Percentiles rank a stretch among this genome's conserved stretches.
Evolutionary conservation across 2,797 vertebrate genomes (phyloP).

Genomic region (Nasua narica): DNA sequence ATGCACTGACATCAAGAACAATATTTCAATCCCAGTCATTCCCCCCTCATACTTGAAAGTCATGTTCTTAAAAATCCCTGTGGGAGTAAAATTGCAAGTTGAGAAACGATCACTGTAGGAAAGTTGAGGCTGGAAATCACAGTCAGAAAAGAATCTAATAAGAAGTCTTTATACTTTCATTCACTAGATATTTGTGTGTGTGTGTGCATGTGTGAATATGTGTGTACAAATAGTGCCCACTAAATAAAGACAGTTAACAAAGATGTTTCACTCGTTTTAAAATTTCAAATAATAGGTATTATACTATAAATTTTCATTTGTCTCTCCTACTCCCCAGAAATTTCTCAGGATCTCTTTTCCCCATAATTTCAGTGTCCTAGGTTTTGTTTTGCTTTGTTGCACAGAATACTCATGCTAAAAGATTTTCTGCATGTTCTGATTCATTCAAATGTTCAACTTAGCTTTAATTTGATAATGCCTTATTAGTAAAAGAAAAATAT

Average conservation of each 20-base stretch:
- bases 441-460: neutral
- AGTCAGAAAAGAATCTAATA: neutral
- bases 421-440: neutral
- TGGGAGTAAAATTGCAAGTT: slow-evolving; percentile 18
- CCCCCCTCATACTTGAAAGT: neutral
- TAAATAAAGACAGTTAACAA: neutral
- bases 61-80: slow-evolving; percentile 1
- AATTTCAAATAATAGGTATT: neutral
- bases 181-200: neutral
- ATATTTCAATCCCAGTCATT: neutral
- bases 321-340: neutral
- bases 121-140: neutral
- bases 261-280: neutral
- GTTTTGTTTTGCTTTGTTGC: neutral
- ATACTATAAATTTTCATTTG: neutral
- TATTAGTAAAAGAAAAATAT: slow-evolving; percentile 12
- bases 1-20: neutral
- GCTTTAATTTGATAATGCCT: slow-evolving; percentile 32
- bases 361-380: neutral
- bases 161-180: neutral
- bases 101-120: neutral
- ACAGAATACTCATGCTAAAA: neutral
- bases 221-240: neutral
- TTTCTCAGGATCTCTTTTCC: neutral
- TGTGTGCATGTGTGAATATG: neutral